phyloP scores from a whole-genome alignment of 92 coral and sea anemone genomes.

The Epizoanthus fatuus region DNA sequence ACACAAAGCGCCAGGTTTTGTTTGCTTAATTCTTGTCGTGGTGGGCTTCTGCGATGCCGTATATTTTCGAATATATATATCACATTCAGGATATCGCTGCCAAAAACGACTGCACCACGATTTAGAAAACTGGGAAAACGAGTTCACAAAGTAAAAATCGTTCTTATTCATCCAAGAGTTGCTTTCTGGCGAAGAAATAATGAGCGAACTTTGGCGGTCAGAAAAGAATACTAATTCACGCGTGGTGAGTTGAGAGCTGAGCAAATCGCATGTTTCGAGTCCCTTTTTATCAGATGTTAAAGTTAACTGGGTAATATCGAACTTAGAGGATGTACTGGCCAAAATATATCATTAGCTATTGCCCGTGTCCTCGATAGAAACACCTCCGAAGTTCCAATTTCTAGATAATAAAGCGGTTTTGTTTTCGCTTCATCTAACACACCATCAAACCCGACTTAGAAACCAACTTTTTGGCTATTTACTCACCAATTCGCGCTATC shows the following conservation, averaged over 20 bases:
- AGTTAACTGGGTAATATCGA: neutral
- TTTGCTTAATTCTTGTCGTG: slow-evolving; percentile 36
- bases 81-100: neutral
- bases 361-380: neutral
- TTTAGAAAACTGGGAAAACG: neutral
- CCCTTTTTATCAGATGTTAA: neutral
- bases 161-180: neutral
- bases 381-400: neutral
- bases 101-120: neutral
- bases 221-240: slow-evolving; percentile 21
- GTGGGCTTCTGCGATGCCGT: slow-evolving; percentile 29
- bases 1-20: slow-evolving; percentile 25
- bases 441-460: slow-evolving; percentile 27
- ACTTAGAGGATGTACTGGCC: neutral
- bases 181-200: neutral
- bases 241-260: neutral
- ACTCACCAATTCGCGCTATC: slow-evolving; percentile 46
- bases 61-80: neutral
- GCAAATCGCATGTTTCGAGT: neutral
- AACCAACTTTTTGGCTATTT: slow-evolving; percentile 32
- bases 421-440: slow-evolving; percentile 27
- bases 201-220: neutral
- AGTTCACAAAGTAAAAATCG: neutral
- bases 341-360: neutral
- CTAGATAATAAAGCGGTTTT: neutral